Percentiles rank a stretch among this genome's conserved stretches.
These are phyloP conservation scores for Saccostrea cuccullata DNA, from an alignment of 1,140 invertebrate species.

Conservation along the genomic window DNA sequence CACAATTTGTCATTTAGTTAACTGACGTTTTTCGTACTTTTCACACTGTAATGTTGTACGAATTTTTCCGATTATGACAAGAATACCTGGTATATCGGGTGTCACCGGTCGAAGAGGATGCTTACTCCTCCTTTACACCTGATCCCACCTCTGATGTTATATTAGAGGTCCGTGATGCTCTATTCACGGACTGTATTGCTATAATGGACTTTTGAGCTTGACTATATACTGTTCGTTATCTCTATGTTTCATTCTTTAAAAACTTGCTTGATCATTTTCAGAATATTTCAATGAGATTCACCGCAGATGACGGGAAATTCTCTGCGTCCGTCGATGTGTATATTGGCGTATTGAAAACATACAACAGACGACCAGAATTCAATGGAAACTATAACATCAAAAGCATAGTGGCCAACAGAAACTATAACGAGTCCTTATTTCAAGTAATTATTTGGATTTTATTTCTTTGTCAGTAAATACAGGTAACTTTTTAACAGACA, in stretches of 20 bases:
- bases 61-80: no score
- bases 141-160: no score
- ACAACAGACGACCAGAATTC: slow-evolving; percentile 13
- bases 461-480: neutral
- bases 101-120: no score
- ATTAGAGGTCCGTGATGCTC: no score
- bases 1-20: no score
- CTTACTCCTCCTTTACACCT: no score
- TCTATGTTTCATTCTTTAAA: neutral
- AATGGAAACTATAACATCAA: slow-evolving; percentile 41
- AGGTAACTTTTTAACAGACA: neutral
- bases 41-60: no score
- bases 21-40: no score
- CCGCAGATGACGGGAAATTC: slow-evolving; percentile 29
- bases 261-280: neutral
- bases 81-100: no score
- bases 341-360: neutral
- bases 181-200: no score
- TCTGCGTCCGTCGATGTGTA: neutral
- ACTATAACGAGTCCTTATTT: slow-evolving; percentile 30
- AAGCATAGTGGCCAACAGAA: slow-evolving; percentile 27
- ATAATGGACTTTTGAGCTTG: neutral
- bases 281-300: slow-evolving; percentile 9
- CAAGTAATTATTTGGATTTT: slow-evolving; percentile 3
- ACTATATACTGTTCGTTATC: neutral